Evolutionary conservation across 2,113 vertebrate genomes (phyloP).

Genomic region (Odocoileus hemionus): DNA sequence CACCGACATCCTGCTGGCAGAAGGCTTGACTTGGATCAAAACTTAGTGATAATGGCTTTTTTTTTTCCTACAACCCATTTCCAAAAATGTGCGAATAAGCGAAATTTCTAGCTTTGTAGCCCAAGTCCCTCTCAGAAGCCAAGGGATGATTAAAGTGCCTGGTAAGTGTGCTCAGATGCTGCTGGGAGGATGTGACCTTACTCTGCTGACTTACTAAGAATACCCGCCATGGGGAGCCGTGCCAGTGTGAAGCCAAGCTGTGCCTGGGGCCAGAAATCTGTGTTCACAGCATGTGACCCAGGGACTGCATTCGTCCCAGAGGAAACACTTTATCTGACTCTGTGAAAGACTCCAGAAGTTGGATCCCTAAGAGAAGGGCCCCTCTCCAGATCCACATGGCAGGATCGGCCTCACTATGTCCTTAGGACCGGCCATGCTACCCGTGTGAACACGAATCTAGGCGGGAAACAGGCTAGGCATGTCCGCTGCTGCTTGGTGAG

Average conservation of each 20-base stretch:
- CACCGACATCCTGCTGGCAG: not conserved
- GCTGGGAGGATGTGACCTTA: rapidly evolving
- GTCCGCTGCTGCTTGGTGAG: no score
- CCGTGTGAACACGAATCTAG: rapidly evolving
- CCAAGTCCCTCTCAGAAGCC: not conserved
- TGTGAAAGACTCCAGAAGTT: not conserved
- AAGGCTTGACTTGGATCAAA: not conserved
- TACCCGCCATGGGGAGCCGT: rapidly evolving
- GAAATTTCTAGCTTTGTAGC: not conserved
- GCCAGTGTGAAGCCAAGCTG: not conserved
- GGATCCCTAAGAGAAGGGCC: no score
- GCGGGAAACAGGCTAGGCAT: not conserved
- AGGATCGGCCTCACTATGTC: rapidly evolving
- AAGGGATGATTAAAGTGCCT: not conserved
- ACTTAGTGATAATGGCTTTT: not conserved
- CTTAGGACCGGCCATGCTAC: rapidly evolving
- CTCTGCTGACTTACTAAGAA: not conserved
- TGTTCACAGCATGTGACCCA: not conserved
- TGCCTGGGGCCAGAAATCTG: not conserved
- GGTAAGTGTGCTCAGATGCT: rapidly evolving
- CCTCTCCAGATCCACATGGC: rapidly evolving
- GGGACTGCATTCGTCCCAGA: not conserved
- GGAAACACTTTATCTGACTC: not conserved
- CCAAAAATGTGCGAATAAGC: not conserved
- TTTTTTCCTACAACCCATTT: not conserved